Evolutionary conservation across 2,797 vertebrate species (phyloP).

Genomic region (Diplodus puntazzo): DNA sequence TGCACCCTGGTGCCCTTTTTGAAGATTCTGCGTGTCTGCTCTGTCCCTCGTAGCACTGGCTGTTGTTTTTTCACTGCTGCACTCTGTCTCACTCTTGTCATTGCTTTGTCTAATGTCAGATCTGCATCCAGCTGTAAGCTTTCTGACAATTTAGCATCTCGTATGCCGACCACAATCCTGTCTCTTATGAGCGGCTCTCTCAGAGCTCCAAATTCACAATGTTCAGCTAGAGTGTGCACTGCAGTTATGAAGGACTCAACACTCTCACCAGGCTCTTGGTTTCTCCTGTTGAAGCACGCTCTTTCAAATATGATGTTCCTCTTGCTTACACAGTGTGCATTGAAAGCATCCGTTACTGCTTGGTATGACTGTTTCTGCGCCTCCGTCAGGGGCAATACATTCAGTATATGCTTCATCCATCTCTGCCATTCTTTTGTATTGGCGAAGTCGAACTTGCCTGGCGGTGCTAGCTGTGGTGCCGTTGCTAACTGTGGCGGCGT

Average conservation of each 20-base stretch:
- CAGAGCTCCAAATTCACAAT: conserved; percentile 33
- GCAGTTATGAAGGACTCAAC: conserved; percentile 33
- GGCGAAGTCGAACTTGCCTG: no score
- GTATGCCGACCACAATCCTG: conserved; percentile 14
- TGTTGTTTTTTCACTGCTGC: conserved; percentile 41
- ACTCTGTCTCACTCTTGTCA: conserved; percentile 33
- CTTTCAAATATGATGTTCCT: conserved; percentile 38
- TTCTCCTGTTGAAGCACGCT: conserved; percentile 8
- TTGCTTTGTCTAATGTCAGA: conserved; percentile 28
- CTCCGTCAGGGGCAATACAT: not conserved
- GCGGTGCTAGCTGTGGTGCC: no score
- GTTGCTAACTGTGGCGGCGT: no score
- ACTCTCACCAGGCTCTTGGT: conserved; percentile 7
- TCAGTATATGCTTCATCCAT: not conserved
- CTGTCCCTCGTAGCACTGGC: no score
- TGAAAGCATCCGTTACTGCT: no score
- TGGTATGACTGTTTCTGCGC: not conserved
- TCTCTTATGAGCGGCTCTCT: conserved; percentile 32
- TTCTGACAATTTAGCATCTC: conserved; percentile 26
- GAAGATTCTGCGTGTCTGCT: no score
- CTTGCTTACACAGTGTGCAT: conserved; percentile 39
- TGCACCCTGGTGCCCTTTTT: no score
- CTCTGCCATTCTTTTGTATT: not conserved
- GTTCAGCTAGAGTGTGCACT: conserved; percentile 19
- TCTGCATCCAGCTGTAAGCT: conserved; percentile 38